A percentile compares a stretch with the other conserved stretches of the same genome.
Evolutionary conservation across 2,113 vertebrate genomes (phyloP).

Genomic region (Entomyzon cyanotis): DNA sequence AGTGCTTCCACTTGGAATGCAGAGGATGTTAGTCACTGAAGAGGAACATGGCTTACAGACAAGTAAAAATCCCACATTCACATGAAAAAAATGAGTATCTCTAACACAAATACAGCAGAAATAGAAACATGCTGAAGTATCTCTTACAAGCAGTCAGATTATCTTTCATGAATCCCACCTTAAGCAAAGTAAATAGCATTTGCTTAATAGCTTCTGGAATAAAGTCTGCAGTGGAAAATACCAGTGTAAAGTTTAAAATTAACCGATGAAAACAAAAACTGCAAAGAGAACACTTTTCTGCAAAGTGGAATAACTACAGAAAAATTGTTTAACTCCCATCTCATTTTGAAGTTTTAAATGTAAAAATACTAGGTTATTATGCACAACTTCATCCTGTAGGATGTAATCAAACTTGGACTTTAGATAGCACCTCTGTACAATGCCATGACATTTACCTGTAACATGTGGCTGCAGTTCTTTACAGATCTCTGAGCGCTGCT

Average conservation of each 20-base stretch:
- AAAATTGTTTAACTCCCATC: background rate
- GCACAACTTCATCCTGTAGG: background rate
- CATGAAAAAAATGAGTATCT: background rate
- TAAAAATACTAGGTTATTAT: background rate
- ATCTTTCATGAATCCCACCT: background rate
- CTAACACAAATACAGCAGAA: background rate
- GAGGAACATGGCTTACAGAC: background rate
- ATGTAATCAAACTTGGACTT: background rate
- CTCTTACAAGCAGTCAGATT: background rate
- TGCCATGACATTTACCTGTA: constrained; percentile 73
- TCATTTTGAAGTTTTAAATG: background rate
- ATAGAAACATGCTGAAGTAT: background rate
- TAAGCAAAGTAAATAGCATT: constrained; percentile 3
- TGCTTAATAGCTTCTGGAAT: background rate
- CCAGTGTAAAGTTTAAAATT: background rate
- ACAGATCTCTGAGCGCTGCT: constrained; percentile 79
- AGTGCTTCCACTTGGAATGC: background rate
- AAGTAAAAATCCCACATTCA: background rate
- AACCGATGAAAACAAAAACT: background rate
- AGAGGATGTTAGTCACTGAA: background rate
- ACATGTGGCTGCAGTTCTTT: constrained; percentile 79
- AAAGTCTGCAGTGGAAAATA: background rate
- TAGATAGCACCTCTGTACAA: background rate
- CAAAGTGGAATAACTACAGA: background rate
- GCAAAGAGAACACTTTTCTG: background rate